Evolutionary conservation across 2,888 invertebrate species (phyloP).

Genomic region (Pterostichus madidus): DNA sequence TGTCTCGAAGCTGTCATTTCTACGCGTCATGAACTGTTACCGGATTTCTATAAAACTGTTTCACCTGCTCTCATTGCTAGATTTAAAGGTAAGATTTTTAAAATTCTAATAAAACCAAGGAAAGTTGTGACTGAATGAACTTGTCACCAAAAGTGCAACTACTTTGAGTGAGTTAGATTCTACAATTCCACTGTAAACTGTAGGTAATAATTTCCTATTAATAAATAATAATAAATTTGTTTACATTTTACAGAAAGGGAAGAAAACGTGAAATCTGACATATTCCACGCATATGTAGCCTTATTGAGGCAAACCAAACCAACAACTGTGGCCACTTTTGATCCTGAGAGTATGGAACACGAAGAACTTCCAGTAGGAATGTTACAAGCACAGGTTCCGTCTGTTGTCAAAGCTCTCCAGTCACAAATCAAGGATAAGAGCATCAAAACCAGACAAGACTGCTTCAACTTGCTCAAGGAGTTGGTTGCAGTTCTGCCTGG

Average conservation of each 20-base stretch:
- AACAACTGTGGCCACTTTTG: conserved; percentile 81
- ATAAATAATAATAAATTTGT: background rate
- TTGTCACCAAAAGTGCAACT: too few species aligned
- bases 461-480: conserved; percentile 94
- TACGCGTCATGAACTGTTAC: conserved; percentile 93
- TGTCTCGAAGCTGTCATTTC: conserved; percentile 97
- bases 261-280: conserved; percentile 99
- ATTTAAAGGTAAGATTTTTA: conserved; percentile 87
- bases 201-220: background rate
- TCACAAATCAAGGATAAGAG: conserved; percentile 92
- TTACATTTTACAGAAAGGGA: conserved; percentile 87
- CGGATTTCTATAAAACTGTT: conserved; percentile 92
- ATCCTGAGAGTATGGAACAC: conserved; percentile 86
- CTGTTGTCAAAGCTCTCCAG: conserved; percentile 93
- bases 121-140: too few species aligned
- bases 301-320: conserved; percentile 93
- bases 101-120: too few species aligned
- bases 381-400: conserved; percentile 83
- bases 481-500: conserved; percentile 93
- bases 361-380: conserved; percentile 85
- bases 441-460: conserved; percentile 94
- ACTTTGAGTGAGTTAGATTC: too few species aligned
- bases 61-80: conserved; percentile 95
- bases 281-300: conserved; percentile 97
- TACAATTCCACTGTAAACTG: too few species aligned